phyloP scores from a whole-genome alignment of 2,797 vertebrate genomes.

The Crypturellus tataupa region DNA sequence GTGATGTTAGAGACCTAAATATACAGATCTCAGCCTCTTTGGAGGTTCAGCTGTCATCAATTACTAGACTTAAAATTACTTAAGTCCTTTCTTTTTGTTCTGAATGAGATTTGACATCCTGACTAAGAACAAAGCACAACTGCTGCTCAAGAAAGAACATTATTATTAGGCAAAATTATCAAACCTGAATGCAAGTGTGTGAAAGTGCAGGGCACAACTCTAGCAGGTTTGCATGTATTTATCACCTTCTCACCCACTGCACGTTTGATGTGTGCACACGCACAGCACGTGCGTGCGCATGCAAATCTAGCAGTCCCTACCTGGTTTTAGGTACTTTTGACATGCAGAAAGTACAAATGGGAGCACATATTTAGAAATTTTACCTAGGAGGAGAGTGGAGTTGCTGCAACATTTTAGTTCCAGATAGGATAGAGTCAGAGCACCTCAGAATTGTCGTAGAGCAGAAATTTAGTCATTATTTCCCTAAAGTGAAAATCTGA shows the following conservation, averaged over 20 bases:
- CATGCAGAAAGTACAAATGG: not conserved
- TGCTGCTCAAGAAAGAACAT: not conserved
- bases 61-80: not conserved
- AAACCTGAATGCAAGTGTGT: not conserved
- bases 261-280: not conserved
- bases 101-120: not conserved
- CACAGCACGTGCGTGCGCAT: accelerated
- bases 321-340: not conserved
- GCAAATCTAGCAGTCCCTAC: not conserved
- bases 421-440: not conserved
- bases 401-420: not conserved
- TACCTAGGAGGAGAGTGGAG: not conserved
- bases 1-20: not conserved
- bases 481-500: not conserved
- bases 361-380: not conserved
- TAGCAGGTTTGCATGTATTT: not conserved
- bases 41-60: not conserved
- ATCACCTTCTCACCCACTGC: not conserved
- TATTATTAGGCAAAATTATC: not conserved
- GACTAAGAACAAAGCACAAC: not conserved
- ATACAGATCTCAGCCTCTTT: not conserved
- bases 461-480: not conserved
- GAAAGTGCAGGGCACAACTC: not conserved
- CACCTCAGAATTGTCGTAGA: not conserved
- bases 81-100: not conserved